Evolutionary conservation across 2,888 invertebrate genomes (phyloP).

Genomic region (Dromius quadrimaculatus): DNA sequence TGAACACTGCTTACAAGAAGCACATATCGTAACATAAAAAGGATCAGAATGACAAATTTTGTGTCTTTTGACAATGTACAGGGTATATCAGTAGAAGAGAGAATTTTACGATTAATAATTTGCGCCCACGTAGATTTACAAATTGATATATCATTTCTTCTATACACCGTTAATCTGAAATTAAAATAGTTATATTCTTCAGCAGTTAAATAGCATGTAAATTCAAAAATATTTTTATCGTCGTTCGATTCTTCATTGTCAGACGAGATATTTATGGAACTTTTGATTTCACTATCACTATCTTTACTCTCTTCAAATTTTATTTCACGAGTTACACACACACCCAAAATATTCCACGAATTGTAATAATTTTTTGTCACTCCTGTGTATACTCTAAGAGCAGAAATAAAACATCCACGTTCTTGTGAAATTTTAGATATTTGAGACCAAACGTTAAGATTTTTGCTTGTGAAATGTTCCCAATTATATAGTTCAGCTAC

Average conservation of each 20-base stretch:
- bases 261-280: constrained; percentile 5
- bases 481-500: background rate
- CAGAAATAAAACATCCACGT: background rate
- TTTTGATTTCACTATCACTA: background rate
- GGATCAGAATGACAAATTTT: constrained; percentile 3
- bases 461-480: background rate
- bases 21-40: background rate
- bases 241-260: background rate
- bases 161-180: background rate
- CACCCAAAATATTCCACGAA: background rate
- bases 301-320: background rate
- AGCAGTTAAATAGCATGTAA: constrained; percentile 3
- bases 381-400: background rate
- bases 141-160: background rate
- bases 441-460: background rate
- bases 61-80: constrained; percentile 20
- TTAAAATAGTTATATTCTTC: constrained; percentile 4
- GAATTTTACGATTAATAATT: constrained; percentile 5
- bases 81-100: constrained; percentile 7
- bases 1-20: constrained; percentile 10
- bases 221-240: constrained; percentile 18
- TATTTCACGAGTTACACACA: background rate
- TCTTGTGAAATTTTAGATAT: background rate
- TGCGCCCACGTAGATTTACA: background rate
- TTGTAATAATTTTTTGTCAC: constrained; percentile 18